A percentile compares a stretch with the other conserved stretches of the same genome.
These are phyloP conservation scores for Plectrocnemia conspersa DNA, from an alignment of 1,140 invertebrate genomes.

Conservation along the genomic window DNA sequence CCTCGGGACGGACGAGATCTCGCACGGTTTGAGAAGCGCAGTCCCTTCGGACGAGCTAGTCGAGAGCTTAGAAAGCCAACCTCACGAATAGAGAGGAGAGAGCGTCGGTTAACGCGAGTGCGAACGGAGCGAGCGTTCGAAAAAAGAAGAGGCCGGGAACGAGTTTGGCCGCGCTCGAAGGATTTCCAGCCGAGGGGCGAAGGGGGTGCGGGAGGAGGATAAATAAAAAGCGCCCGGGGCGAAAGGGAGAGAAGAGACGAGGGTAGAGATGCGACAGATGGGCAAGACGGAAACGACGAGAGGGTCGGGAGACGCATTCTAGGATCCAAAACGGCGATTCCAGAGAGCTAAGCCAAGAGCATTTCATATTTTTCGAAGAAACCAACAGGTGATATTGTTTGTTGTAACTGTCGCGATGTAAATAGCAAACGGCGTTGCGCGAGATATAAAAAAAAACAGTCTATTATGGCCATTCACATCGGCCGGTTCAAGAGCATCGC, in stretches of 20 bases:
- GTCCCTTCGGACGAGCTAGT: slow-evolving; percentile 13
- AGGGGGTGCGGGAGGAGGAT: too few species aligned
- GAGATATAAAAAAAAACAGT: slow-evolving; percentile 9
- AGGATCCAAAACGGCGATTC: too few species aligned
- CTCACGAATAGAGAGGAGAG: too few species aligned
- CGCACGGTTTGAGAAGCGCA: too few species aligned
- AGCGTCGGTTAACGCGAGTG: not conserved
- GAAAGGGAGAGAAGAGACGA: not conserved
- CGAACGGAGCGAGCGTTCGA: slow-evolving; percentile 7
- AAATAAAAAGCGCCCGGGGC: not conserved
- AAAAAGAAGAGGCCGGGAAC: slow-evolving; percentile 31
- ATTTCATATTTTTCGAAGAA: too few species aligned
- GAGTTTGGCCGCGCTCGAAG: slow-evolving; percentile 34
- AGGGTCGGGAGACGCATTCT: too few species aligned
- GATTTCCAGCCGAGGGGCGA: slow-evolving; percentile 28
- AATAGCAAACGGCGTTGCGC: slow-evolving; percentile 10
- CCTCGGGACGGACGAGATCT: too few species aligned
- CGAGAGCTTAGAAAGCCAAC: slow-evolving; percentile 14
- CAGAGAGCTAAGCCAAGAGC: too few species aligned
- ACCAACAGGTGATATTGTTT: too few species aligned
- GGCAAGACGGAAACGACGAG: not conserved
- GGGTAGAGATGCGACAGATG: not conserved
- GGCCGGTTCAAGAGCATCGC: slow-evolving; percentile 5
- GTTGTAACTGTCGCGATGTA: too few species aligned
- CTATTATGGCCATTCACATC: slow-evolving; percentile 5